Evolutionary conservation across 2,113 vertebrate genomes (phyloP), one percentile per base, ranked within the genome.

Genomic region (Sakesphorus luctuosus): DNA sequence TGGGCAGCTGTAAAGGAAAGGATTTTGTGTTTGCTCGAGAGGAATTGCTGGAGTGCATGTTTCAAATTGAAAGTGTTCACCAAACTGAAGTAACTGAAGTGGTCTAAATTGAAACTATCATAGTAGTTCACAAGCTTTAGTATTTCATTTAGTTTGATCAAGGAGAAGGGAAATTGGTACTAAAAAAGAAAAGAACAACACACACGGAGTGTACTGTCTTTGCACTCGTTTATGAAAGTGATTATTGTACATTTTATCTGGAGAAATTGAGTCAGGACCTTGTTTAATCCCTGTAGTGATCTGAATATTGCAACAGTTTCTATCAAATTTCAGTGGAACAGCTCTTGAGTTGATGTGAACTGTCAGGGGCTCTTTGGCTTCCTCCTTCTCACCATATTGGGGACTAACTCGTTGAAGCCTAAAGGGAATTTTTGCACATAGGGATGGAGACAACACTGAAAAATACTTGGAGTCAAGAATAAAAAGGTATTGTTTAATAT

Each of bases 1-100:
- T 96, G 92, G 96, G 96, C 95, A 97, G 84, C 94, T 76, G 46
- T 59, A 84, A 91, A 95, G 94, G 93, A 96, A 97, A 97, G 84
- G 93, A 91, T 96, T 97, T 81, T 94, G 84, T 49, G 18, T 90
- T 95, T 78, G 55, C 65, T 88, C 0, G 4, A 89, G 67, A 90
- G 78, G 92, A 95, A 90, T 95, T 84, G 86, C 72, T 90, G 81
- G 46, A 88, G 56, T 35, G 0, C 94, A 53, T 86, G 82, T 68
- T 96, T 95, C 36, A 59, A 86, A 87, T 40, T 79, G 72, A 67
- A 96, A 90, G 77, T 33, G 35, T 52, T 94, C 87, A 88, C 36
- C 75, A 84, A 74, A 53, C 59, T 7, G 4, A n/a, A n/a, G n/a
- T n/a, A n/a, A n/a, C n/a, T n/a, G n/a, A 75, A 90, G 77, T 44